Base-by-base conservation (phyloP, 37 sponge, comb jelly and placozoan genomes). In the Dysidea cf. avara region DNA sequence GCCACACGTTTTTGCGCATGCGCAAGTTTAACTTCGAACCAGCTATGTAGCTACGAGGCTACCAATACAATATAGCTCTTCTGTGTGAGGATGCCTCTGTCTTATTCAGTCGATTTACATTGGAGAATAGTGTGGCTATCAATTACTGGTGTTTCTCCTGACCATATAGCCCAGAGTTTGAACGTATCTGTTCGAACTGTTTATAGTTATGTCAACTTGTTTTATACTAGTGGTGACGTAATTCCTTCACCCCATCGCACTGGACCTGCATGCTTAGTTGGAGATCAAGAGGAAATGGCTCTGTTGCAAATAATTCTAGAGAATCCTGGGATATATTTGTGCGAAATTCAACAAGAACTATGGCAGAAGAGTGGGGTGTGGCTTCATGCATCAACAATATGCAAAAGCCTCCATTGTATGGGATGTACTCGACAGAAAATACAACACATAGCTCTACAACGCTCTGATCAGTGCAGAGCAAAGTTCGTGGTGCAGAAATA, bases 21-120 rank as follows among this genome's bases (percentile, higher is more conserved):
- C n/a, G n/a, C n/a, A n/a, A n/a, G n/a, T n/a, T n/a, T n/a, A n/a
- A n/a, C n/a, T n/a, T n/a, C n/a, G n/a, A n/a, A n/a, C n/a, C n/a
- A n/a, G n/a, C n/a, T n/a, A n/a, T n/a, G n/a, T n/a, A n/a, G n/a
- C n/a, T n/a, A n/a, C n/a, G n/a, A n/a, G n/a, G n/a, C n/a, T n/a
- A n/a, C n/a, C n/a, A n/a, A n/a, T n/a, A n/a, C n/a, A n/a, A n/a
- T n/a, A n/a, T n/a, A n/a, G n/a, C n/a, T n/a, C n/a, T n/a, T n/a
- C n/a, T n/a, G n/a, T n/a, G n/a, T n/a, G n/a, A n/a, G n/a, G n/a
- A 66, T 66, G 67, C 67, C 67, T 30, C 21, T 37, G 20, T 48
- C 67, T 3, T 66, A 13, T 39, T 66, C 67, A 20, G 14, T 39
- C 12, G 65, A 64, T 31, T 39, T 64, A 12, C 65, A 39, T 64